These are phyloP conservation scores for Dipodomys spectabilis DNA, from an alignment of 2,113 vertebrate species.

Conservation along the genomic window DNA sequence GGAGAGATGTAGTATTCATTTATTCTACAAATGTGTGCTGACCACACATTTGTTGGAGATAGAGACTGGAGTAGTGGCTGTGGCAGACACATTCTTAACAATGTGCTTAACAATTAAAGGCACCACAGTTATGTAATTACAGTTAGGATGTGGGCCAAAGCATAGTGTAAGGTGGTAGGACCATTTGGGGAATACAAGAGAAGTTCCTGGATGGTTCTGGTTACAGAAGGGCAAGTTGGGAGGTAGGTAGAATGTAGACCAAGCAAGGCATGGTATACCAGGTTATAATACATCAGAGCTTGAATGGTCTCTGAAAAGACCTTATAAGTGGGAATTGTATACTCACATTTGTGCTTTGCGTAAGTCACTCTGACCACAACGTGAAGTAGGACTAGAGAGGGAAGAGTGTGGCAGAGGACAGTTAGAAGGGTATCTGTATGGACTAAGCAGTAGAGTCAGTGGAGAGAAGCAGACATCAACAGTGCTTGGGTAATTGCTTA, in stretches of 20 bases:
- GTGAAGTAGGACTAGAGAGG: neutral
- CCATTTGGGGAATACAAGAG: neutral
- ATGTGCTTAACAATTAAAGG: constrained; percentile 24
- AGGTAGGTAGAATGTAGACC: neutral
- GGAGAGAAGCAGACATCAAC: neutral
- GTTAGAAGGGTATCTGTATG: neutral
- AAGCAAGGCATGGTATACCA: neutral
- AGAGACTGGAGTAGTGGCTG: neutral
- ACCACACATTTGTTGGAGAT: neutral
- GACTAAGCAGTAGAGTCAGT: neutral
- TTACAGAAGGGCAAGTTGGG: neutral
- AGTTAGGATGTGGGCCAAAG: neutral
- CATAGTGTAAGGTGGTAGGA: neutral
- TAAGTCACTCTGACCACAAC: neutral
- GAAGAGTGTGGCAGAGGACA: neutral
- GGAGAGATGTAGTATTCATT: constrained; percentile 37
- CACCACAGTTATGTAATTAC: neutral
- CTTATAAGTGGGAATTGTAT: neutral
- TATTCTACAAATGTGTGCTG: neutral
- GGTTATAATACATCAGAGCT: neutral
- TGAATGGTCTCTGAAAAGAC: neutral
- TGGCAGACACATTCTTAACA: neutral
- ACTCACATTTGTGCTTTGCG: neutral
- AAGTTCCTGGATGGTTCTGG: constrained; percentile 5
- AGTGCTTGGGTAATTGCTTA: neutral